These are phyloP conservation scores for Mionectes macconnelli DNA, from an alignment of 2,113 vertebrate genomes.

Conservation along the genomic window DNA sequence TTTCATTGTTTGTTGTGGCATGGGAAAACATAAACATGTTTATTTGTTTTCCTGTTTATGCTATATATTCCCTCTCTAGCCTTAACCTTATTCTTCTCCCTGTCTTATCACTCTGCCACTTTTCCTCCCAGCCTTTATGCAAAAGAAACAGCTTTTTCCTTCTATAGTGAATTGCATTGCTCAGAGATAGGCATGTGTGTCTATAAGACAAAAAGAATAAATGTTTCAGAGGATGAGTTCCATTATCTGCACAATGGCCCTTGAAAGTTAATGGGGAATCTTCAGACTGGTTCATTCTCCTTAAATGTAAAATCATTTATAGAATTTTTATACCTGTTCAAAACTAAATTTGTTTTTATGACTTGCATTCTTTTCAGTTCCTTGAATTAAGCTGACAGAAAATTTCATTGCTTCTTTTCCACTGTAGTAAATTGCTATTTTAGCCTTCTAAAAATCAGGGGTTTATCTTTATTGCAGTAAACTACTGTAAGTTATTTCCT, in stretches of 20 bases:
- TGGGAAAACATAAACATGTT: not conserved
- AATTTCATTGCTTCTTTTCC: not conserved
- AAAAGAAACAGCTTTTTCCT: not conserved
- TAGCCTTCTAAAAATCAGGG: not conserved
- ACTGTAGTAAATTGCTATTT: conserved; percentile 9
- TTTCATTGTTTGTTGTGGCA: not conserved
- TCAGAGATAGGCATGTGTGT: not conserved
- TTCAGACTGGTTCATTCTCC: conserved; percentile 12
- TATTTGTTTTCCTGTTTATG: not conserved
- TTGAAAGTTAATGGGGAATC: conserved; percentile 61
- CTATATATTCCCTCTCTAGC: not conserved
- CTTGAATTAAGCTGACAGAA: conserved; percentile 31
- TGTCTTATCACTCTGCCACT: not conserved
- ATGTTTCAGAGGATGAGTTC: conserved; percentile 7
- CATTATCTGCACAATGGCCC: conserved; percentile 50
- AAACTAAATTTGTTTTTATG: conserved; percentile 50
- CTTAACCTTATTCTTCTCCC: not conserved
- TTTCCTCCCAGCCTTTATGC: not conserved
- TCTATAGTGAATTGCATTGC: not conserved
- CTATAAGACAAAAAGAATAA: conserved; percentile 23
- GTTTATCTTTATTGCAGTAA: conserved; percentile 32
- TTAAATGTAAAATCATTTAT: conserved; percentile 28
- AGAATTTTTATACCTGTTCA: conserved; percentile 34
- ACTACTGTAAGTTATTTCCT: conserved; percentile 5
- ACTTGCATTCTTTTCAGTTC: not conserved